Percentiles rank a stretch among this genome's conserved stretches.
Evolutionary conservation across 2,888 invertebrate genomes (phyloP).

Genomic region (Euzetes globulus): DNA sequence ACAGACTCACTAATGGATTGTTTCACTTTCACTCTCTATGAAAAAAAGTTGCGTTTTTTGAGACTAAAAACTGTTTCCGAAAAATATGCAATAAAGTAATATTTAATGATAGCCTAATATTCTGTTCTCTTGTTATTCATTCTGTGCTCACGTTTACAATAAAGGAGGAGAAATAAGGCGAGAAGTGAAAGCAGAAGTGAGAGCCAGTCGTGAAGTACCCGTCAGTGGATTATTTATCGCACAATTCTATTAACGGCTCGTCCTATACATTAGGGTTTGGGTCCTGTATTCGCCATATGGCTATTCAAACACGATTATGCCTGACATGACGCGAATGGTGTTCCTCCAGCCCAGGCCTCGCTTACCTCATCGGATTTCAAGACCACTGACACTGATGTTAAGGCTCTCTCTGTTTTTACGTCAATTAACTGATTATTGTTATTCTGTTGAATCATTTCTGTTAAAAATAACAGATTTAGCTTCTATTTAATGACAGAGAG

Average conservation of each 20-base stretch:
- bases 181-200: slow-evolving; percentile 14
- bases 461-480: too few species aligned
- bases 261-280: neutral
- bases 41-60: too few species aligned
- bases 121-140: neutral
- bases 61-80: too few species aligned
- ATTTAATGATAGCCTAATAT: neutral
- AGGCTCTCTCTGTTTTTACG: too few species aligned
- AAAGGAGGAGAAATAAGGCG: too few species aligned
- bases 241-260: neutral
- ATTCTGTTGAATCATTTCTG: too few species aligned
- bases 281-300: slow-evolving; percentile 4
- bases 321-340: neutral
- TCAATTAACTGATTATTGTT: too few species aligned
- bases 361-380: slow-evolving; percentile 1
- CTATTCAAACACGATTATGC: slow-evolving; percentile 1
- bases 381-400: neutral
- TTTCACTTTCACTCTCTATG: too few species aligned
- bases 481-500: too few species aligned
- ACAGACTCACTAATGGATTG: too few species aligned
- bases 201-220: slow-evolving; percentile 31
- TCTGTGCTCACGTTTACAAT: neutral
- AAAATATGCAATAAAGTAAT: neutral
- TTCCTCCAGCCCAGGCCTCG: neutral
- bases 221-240: slow-evolving; percentile 28